A percentile compares a stretch with the other conserved stretches of the same genome.
These are phyloP conservation scores for Nebria brevicollis DNA, from an alignment of 2,888 invertebrate genomes.

Conservation along the genomic window DNA sequence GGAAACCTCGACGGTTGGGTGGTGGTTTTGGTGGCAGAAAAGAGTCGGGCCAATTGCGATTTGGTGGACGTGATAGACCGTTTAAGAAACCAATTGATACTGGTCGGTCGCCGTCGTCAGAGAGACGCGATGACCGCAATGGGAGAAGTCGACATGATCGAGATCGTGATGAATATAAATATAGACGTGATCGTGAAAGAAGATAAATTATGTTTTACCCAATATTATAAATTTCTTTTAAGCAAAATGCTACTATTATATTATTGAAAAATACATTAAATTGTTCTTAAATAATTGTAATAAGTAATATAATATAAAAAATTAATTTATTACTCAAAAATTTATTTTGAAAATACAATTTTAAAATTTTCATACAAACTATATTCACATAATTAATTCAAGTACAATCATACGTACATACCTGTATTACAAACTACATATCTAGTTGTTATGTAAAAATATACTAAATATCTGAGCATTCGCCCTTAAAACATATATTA, in stretches of 20 bases:
- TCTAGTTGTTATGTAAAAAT: not conserved
- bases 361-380: constrained; percentile 38
- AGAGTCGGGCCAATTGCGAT: constrained; percentile 87
- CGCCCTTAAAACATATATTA: not conserved
- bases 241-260: constrained; percentile 24
- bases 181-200: constrained; percentile 28
- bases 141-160: not conserved
- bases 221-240: not conserved
- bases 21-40: constrained; percentile 89
- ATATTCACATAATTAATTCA: constrained; percentile 34
- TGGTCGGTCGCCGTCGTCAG: constrained; percentile 31
- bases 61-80: constrained; percentile 83
- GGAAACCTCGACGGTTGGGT: constrained; percentile 86
- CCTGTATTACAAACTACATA: not conserved
- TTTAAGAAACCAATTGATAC: constrained; percentile 73
- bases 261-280: too few relatives aligned
- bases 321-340: constrained; percentile 18
- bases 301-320: not conserved
- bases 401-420: constrained; percentile 3
- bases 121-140: constrained; percentile 17
- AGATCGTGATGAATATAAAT: constrained; percentile 28
- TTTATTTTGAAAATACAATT: constrained; percentile 41
- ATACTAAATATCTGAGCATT: not conserved
- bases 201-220: constrained; percentile 20
- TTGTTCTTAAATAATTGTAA: too few relatives aligned